Percentiles rank a stretch among this genome's conserved stretches.
Evolutionary conservation across 2,113 vertebrate species (phyloP).

Genomic region (Leptobrachium ailaonicum): DNA sequence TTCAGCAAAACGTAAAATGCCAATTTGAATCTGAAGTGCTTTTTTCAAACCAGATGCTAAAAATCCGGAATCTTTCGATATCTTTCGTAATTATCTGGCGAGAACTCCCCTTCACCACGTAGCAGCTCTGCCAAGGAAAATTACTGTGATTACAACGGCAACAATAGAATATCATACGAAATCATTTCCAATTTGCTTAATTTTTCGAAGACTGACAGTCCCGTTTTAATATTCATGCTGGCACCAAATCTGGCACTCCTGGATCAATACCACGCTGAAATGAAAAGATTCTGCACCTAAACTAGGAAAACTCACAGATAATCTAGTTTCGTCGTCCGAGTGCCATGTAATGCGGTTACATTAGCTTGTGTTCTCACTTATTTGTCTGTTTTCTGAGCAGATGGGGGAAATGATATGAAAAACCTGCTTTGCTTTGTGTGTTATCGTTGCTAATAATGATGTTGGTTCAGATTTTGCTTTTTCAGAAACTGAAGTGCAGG

Average conservation of each 20-base stretch:
- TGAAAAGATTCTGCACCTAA: constrained; percentile 57
- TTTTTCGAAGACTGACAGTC: constrained; percentile 68
- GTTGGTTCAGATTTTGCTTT: constrained; percentile 7
- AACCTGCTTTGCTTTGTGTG: not conserved
- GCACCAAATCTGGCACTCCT: constrained; percentile 53
- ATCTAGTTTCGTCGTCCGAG: constrained; percentile 47
- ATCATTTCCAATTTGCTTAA: constrained; percentile 71
- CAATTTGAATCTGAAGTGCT: constrained; percentile 79
- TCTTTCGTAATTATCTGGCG: constrained; percentile 71
- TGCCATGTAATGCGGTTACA: not conserved
- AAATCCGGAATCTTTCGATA: constrained; percentile 66
- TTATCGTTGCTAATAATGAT: not conserved
- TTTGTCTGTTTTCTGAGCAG: not conserved
- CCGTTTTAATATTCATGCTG: constrained; percentile 55
- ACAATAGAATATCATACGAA: constrained; percentile 70
- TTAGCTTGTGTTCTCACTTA: constrained; percentile 8
- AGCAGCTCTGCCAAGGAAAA: constrained; percentile 73
- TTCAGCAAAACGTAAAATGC: constrained; percentile 78
- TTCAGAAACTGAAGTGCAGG: constrained; percentile 13
- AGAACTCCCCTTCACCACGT: constrained; percentile 72
- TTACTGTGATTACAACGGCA: constrained; percentile 74
- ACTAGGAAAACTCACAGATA: constrained; percentile 51
- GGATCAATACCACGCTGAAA: constrained; percentile 59
- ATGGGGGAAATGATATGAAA: not conserved
- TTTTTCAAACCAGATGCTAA: constrained; percentile 75